Evolutionary conservation across 2,888 invertebrate species (phyloP), one percentile per base, ranked within the genome.

Genomic region (Zhengitettix transpicula): DNA sequence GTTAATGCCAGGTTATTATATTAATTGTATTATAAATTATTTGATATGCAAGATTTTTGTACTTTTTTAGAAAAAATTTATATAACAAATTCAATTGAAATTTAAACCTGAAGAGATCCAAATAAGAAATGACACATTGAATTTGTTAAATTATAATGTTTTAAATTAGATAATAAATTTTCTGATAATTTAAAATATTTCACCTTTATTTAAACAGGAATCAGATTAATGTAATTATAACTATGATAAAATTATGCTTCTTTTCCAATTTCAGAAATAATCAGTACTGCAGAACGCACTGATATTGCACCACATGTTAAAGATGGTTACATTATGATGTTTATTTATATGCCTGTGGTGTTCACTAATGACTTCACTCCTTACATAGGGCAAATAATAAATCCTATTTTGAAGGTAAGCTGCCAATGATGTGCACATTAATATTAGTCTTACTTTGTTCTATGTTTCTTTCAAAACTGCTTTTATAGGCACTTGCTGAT

Each of bases 261-360:
- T 28, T 28, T 7, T 28, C 28, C 28, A 14, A n/a, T 65, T 67
- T 16, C 71, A 79, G 91, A 96, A 71, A 94, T 97, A 64, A 95
- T 97, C 65, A 82, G 88, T 58, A 96, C 95, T 0, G 93, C 96
- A 0, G 93, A 94, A 71, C 81, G 95, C 62, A 84, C 86, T 1
- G 94, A 95, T 72, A 91, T 94, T 67, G 91, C 94, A 9, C 91
- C 99, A 0, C 94, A 96, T 74, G 97, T 99, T 1, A 92, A 98
- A 70, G 99, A 99, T 76, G 99, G 99, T 53, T 99, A 99, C 77
- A 96, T 99, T 64, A 96, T 99, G 94, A 94, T 99, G 93, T 99
- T 97, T 74, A 98, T 99, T 70, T 99, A 98, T 76, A 90, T 99
- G 86, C 99, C 99, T 3, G 87, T 88, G 62, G 95, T 96, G 12